Evolutionary conservation across 2,113 vertebrate species (phyloP).

Genomic region (Microtus richardsoni): DNA sequence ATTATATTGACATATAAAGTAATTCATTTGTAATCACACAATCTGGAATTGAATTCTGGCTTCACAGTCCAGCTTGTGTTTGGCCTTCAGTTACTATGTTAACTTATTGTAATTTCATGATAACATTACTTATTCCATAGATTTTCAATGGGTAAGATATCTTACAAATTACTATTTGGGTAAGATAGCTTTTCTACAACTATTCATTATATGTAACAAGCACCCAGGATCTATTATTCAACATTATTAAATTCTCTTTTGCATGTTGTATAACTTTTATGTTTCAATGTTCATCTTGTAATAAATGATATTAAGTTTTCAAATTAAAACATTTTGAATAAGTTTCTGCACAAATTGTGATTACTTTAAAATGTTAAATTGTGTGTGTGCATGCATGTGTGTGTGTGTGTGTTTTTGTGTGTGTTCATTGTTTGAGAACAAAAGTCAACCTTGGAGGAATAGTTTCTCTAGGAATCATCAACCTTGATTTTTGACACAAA

Average conservation of each 20-base stretch:
- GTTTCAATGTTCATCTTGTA: neutral
- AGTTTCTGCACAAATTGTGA: neutral
- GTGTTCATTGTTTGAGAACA: neutral
- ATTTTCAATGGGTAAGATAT: neutral
- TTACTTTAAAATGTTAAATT: neutral
- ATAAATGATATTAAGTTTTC: neutral
- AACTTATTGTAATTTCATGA: neutral
- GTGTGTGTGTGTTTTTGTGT: neutral
- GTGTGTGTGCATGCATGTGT: neutral
- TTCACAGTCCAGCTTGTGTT: neutral
- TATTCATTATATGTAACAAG: neutral
- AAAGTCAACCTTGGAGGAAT: no score
- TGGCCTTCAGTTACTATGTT: neutral
- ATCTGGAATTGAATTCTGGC: neutral
- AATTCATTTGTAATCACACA: neutral
- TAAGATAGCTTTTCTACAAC: neutral
- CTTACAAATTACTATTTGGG: neutral
- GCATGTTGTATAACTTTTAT: neutral
- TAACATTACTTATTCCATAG: neutral
- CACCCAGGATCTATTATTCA: neutral
- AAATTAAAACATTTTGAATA: neutral
- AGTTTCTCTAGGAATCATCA: no score
- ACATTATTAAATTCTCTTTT: neutral
- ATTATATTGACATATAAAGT: neutral
- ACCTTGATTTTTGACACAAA: neutral